phyloP scores from a whole-genome alignment of 2,888 invertebrate genomes.

The Tineola bisselliella region DNA sequence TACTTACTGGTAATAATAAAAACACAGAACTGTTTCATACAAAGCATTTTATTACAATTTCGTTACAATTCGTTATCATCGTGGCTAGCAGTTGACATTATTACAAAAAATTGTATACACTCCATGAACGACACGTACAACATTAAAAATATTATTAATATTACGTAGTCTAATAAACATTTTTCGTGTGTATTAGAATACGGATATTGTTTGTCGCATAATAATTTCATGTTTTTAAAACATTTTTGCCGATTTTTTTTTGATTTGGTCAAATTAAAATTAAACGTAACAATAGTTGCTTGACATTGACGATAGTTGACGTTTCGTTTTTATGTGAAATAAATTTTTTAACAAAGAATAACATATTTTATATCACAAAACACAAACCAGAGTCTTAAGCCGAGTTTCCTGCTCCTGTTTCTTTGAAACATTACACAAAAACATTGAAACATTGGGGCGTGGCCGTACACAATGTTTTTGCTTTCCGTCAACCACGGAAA shows the following conservation, averaged over 20 bases:
- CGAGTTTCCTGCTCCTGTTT: too few relatives aligned
- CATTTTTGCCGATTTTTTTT: not conserved
- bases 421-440: too few relatives aligned
- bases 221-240: slow-evolving; percentile 25
- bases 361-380: too few relatives aligned
- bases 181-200: slow-evolving; percentile 28
- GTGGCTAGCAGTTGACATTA: slow-evolving; percentile 15
- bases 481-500: too few relatives aligned
- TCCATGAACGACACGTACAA: slow-evolving; percentile 37
- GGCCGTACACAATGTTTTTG: too few relatives aligned
- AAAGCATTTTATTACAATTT: too few relatives aligned
- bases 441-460: too few relatives aligned
- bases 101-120: slow-evolving; percentile 31
- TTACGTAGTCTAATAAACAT: slow-evolving; percentile 28
- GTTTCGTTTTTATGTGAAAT: too few relatives aligned
- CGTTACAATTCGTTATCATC: not conserved
- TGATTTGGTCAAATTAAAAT: not conserved
- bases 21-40: too few relatives aligned
- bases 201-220: slow-evolving; percentile 27
- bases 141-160: slow-evolving; percentile 28
- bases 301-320: not conserved
- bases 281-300: not conserved
- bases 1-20: too few relatives aligned
- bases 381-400: too few relatives aligned
- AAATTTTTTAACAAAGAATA: too few relatives aligned